These are phyloP conservation scores for Tinea trinotella DNA, from an alignment of 2,888 invertebrate species.

Conservation along the genomic window DNA sequence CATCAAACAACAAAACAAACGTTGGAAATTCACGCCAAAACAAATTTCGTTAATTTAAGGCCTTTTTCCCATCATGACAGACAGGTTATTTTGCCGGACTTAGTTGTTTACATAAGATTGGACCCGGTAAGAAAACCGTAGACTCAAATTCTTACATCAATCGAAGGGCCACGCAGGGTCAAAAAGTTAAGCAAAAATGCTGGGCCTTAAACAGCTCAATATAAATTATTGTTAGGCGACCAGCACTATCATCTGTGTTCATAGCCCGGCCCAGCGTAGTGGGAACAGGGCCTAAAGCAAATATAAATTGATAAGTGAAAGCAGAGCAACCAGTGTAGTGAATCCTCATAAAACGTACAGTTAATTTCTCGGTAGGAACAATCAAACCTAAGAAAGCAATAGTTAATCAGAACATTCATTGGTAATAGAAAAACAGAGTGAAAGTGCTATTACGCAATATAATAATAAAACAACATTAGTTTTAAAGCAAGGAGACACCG, in stretches of 20 bases:
- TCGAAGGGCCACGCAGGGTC: too few relatives aligned
- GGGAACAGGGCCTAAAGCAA: slow-evolving; percentile 24
- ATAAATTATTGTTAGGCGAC: too few relatives aligned
- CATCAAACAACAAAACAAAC: neutral
- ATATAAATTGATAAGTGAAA: slow-evolving; percentile 33
- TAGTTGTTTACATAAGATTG: too few relatives aligned
- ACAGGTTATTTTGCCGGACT: too few relatives aligned
- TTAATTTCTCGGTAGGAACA: slow-evolving; percentile 33
- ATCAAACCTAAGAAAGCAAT: slow-evolving; percentile 37
- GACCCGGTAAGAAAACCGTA: too few relatives aligned
- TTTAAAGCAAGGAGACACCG: neutral
- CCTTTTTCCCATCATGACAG: too few relatives aligned
- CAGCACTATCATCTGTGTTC: too few relatives aligned
- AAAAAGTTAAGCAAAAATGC: too few relatives aligned
- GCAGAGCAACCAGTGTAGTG: slow-evolving; percentile 28
- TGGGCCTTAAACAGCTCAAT: too few relatives aligned
- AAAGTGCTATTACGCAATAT: slow-evolving; percentile 41
- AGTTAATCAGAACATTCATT: slow-evolving; percentile 35
- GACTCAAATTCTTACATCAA: too few relatives aligned
- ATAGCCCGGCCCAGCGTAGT: too few relatives aligned
- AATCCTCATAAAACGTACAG: slow-evolving; percentile 27
- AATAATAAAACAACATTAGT: slow-evolving; percentile 3
- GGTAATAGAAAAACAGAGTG: slow-evolving; percentile 38
- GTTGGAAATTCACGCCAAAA: neutral
- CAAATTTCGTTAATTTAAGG: neutral